Conservation (phyloP, 2,888 invertebrate genomes). For the Agrotis ipsilon region DNA sequence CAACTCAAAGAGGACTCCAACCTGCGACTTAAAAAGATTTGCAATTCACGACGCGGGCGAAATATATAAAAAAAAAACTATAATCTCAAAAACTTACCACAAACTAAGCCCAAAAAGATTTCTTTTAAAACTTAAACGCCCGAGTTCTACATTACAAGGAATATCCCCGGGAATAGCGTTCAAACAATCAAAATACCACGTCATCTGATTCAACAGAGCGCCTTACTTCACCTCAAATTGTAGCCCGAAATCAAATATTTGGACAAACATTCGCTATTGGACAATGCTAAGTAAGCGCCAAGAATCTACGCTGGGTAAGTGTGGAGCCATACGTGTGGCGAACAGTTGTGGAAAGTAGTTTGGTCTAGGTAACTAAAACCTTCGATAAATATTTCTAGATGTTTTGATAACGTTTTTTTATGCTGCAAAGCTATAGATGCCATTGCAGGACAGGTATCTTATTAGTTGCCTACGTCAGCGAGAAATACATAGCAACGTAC, state of each 20-base stretch:
- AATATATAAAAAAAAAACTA: too few relatives aligned
- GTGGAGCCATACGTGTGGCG: constrained; percentile 43
- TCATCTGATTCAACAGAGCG: constrained; percentile 66
- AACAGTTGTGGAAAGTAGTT: background rate
- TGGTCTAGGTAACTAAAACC: too few relatives aligned
- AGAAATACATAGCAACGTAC: too few relatives aligned
- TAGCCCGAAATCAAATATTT: constrained; percentile 67
- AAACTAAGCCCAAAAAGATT: constrained; percentile 15
- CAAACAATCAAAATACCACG: constrained; percentile 67
- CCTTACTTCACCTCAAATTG: constrained; percentile 67
- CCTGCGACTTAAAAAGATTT: too few relatives aligned
- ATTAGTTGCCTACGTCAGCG: too few relatives aligned
- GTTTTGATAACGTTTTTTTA: too few relatives aligned
- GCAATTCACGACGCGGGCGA: too few relatives aligned
- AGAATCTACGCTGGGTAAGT: constrained; percentile 54
- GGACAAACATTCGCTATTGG: constrained; percentile 67
- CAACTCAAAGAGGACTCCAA: too few relatives aligned
- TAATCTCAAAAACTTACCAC: background rate
- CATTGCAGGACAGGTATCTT: too few relatives aligned
- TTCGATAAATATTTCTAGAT: background rate
- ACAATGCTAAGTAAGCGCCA: constrained; percentile 70
- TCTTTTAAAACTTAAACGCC: constrained; percentile 14
- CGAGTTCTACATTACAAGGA: constrained; percentile 29
- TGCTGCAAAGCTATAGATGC: too few relatives aligned
- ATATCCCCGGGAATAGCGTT: constrained; percentile 43